Percentiles rank a stretch among this genome's conserved stretches.
Conservation (phyloP, 2,113 vertebrate genomes). For the Vulpes ferrilata region DNA sequence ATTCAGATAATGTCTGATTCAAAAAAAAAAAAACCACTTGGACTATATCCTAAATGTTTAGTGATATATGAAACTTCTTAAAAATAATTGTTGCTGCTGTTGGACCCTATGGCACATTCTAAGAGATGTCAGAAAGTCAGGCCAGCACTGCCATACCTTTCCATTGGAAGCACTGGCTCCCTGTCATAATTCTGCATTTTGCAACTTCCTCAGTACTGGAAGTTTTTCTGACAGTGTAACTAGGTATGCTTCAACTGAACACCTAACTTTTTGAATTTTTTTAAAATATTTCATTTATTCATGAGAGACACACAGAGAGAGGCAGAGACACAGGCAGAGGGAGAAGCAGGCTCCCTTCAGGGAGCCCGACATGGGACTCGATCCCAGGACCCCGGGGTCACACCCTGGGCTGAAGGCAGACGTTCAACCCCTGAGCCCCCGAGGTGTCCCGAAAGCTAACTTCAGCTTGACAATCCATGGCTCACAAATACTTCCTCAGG, state of each 20-base stretch:
- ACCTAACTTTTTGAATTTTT: not conserved
- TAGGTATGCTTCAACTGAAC: not conserved
- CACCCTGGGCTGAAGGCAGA: too few relatives aligned
- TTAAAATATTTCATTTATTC: too few relatives aligned
- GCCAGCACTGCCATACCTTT: not conserved
- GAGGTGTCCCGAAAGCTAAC: too few relatives aligned
- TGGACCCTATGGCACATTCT: not conserved
- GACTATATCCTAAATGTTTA: not conserved
- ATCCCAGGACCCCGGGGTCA: too few relatives aligned
- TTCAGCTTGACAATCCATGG: not conserved
- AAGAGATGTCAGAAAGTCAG: not conserved
- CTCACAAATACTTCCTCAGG: not conserved
- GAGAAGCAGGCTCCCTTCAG: too few relatives aligned
- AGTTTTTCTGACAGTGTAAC: not conserved
- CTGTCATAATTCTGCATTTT: not conserved
- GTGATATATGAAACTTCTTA: conserved; percentile 35
- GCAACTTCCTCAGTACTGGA: not conserved
- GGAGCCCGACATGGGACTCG: too few relatives aligned
- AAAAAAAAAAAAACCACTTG: not conserved
- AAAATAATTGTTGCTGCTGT: not conserved
- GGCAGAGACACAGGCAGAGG: too few relatives aligned
- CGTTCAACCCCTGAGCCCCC: too few relatives aligned
- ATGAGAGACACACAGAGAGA: too few relatives aligned
- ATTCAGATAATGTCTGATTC: conserved; percentile 39
- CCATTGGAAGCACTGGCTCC: not conserved